Evolutionary conservation across 2,797 vertebrate genomes (phyloP), one percentile per base, ranked within the genome.

Genomic region (Lycodopsis pacificus): DNA sequence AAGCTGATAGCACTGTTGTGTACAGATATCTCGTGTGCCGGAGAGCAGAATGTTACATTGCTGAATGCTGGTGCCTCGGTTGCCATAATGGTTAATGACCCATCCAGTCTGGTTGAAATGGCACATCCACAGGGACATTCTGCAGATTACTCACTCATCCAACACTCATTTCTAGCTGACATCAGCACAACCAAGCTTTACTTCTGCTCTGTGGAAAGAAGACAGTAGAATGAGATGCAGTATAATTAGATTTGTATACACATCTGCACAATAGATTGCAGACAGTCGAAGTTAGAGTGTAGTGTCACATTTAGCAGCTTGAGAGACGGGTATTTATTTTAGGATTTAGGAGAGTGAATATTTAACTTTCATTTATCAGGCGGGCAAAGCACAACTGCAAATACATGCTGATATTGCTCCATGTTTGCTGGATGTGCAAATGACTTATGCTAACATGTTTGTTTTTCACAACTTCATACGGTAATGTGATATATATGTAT

Each of bases 21-120:
- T 80, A 44, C 65, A 84, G 81, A 83, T 71, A 77, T 86, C 49
- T 81, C 32, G 17, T 73, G 49, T 79, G 22, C 58, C 30, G 6
- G 62, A 85, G 57, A 71, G 70, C 71, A 65, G 58, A 84, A 67
- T 83, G 87, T 74, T 77, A 73, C 83, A 53, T 40, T 71, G 57
- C 81, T 76, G 81, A 68, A 77, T 85, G 82, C 79, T 87, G 89
- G 93, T 95, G 95, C 94, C 94, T 95, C 95, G 92, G 90, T 94
- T 94, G 96, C 96, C 96, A 96, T 97, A 96, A 96, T 95, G 94
- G 96, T 96, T 97, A 98, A 98, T 97, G 97, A 97, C 92, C 96
- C 96, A 86, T 98, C 95, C 96, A 95, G 97, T 96, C 96, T 96
- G 97, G 96, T 95, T 96, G 94, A 96, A 97, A 97, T 94, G 94